Base-by-base conservation (phyloP, 2,113 vertebrate species). In the Sapayoa aenigma region DNA sequence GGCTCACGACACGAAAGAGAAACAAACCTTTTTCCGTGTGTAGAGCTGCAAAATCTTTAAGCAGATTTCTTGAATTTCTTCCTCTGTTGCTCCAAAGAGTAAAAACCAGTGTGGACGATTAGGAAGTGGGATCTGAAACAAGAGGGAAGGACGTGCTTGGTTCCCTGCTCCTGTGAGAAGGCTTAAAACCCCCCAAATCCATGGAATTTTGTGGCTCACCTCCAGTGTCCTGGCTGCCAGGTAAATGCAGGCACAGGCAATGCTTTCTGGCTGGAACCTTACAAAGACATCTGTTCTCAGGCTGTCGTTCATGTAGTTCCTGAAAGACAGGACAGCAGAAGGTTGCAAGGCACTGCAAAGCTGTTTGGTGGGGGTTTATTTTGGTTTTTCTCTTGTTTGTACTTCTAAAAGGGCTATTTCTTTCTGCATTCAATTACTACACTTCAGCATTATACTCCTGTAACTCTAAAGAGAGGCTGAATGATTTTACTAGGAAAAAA, bases 231-330 rank as follows among this genome's bases (percentile, higher is more conserved):
- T 97, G 30, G 98, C 98, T 30, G 98, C 98, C 9, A 99, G 97
- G 85, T 98, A 99, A 85, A 98, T 99, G 58, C 98, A 99, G 23
- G 98, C 98, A 58, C 98, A 99, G 68, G 98, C 98, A 18, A 99
- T 98, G 35, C 98, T 99, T 83, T 99, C 98, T 3, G 98, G 98
- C 74, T 98, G 98, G 94, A 98, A 99, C 58, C 98, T 96, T 11
- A 99, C 97, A 55, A 99, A 99, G 31, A 99, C 98, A 27, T 99
- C 98, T 6, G 98, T 99, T 71, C 98, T 98, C 52, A 99, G 96
- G 88, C 98, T 98, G 84, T 99, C 98, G 1, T 99, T 99, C 98
- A 99, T 99, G 96, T 99, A 99, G 82, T 99, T 99, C 98, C 98
- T 99, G 92, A 76, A 97, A 97, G 67, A 35, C 94, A 95, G 46